phyloP scores from a whole-genome alignment of 2,113 vertebrate species.

The Pristiophorus japonicus region DNA sequence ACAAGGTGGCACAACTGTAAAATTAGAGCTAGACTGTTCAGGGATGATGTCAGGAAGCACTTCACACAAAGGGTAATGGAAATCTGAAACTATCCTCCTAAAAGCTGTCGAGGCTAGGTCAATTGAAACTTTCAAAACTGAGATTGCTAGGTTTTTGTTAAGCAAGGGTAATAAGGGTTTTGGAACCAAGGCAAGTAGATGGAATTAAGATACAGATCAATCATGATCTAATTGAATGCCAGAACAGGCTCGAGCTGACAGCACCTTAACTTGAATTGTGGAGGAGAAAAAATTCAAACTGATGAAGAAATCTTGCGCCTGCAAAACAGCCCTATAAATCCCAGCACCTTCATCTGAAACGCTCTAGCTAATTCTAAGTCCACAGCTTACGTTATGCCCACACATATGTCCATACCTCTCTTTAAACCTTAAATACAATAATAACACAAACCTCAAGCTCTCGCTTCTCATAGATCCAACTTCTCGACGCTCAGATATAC shows the following conservation, averaged over 20 bases:
- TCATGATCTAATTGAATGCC: background rate
- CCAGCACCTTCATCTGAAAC: background rate
- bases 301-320: background rate
- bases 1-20: background rate
- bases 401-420: background rate
- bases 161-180: background rate
- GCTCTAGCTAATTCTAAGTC: background rate
- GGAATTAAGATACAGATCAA: background rate
- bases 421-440: background rate
- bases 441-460: background rate
- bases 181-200: background rate
- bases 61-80: background rate
- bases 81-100: background rate
- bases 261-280: background rate
- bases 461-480: background rate
- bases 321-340: background rate
- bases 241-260: background rate
- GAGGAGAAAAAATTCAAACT: background rate
- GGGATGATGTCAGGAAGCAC: background rate
- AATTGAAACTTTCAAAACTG: background rate
- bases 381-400: background rate
- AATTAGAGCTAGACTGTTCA: background rate
- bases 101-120: background rate
- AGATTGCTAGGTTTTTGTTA: background rate
- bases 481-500: background rate